Percentiles rank a stretch among this genome's conserved stretches.
phyloP scores from a whole-genome alignment of 1,140 invertebrate species.

The Aradophagus sp. region DNA sequence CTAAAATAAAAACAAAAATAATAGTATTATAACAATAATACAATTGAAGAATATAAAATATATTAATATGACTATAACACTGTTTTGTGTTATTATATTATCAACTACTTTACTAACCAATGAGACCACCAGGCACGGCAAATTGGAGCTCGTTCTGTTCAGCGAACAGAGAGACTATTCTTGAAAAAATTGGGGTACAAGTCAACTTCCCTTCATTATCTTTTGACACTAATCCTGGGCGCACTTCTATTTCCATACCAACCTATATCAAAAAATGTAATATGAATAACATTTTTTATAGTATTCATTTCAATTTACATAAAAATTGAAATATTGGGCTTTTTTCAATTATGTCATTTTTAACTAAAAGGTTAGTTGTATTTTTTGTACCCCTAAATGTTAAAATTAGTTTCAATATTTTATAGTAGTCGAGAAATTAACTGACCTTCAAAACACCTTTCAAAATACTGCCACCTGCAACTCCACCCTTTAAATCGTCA shows the following conservation, averaged over 20 bases:
- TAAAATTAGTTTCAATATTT: no score
- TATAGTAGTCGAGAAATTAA: no score
- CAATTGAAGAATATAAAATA: no score
- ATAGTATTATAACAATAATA: constrained; percentile 1
- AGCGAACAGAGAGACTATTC: constrained; percentile 98
- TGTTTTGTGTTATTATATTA: constrained; percentile 3
- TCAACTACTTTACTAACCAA: constrained; percentile 77
- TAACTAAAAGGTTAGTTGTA: no score
- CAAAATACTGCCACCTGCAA: constrained; percentile 98
- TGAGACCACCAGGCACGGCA: constrained; percentile 98
- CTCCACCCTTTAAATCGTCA: constrained; percentile 97
- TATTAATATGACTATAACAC: no score
- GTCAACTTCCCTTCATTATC: constrained; percentile 96
- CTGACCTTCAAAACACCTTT: constrained; percentile 93
- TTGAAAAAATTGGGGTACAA: constrained; percentile 96
- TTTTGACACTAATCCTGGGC: constrained; percentile 97
- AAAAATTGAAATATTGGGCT: no score
- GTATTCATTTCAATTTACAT: no score
- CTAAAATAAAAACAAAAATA: constrained; percentile 67
- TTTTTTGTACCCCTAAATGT: no score
- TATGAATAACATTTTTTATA: no score
- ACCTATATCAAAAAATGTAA: constrained; percentile 79
- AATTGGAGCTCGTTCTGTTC: constrained; percentile 99
- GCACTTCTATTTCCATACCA: constrained; percentile 92
- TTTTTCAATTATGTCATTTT: no score